phyloP scores from a whole-genome alignment of 2,113 vertebrate genomes.

The Speoplatyrhinus poulsoni region DNA sequence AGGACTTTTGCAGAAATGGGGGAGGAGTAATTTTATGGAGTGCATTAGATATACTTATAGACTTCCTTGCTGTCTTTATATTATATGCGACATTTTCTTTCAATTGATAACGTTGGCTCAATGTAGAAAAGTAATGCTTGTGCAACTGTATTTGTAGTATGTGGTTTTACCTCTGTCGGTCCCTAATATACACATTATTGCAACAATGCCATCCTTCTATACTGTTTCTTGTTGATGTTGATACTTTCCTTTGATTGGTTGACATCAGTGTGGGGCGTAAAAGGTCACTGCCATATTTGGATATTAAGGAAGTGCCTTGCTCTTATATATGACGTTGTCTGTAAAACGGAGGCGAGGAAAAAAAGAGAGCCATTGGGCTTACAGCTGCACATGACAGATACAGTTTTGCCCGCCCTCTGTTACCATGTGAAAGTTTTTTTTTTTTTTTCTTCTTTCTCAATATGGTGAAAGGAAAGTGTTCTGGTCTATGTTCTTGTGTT shows the following conservation, averaged over 20 bases:
- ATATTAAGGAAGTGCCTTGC: conserved; percentile 60
- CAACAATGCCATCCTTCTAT: conserved; percentile 50
- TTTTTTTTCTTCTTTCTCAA: not conserved
- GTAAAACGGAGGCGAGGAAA: conserved; percentile 46
- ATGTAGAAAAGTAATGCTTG: not conserved
- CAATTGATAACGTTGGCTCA: not conserved
- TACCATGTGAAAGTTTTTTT: conserved; percentile 75
- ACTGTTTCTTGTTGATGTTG: conserved; percentile 74
- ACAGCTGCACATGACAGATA: conserved; percentile 54
- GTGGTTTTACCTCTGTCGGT: conserved; percentile 15
- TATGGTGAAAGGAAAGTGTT: not conserved
- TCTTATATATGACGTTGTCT: conserved; percentile 51
- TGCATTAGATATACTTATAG: not conserved
- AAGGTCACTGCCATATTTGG: conserved; percentile 67
- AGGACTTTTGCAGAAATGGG: not conserved
- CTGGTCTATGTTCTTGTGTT: not conserved
- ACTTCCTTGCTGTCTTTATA: too few species aligned
- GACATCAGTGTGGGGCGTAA: conserved; percentile 55
- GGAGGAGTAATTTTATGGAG: conserved; percentile 17
- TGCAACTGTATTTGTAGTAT: conserved; percentile 10
- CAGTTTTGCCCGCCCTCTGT: conserved; percentile 65
- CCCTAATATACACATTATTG: conserved; percentile 44
- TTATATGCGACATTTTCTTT: not conserved
- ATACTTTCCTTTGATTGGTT: conserved; percentile 63
- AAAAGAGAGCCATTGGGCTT: conserved; percentile 62